phyloP scores from a whole-genome alignment of 2,797 vertebrate genomes.

The Monodelphis domestica region DNA sequence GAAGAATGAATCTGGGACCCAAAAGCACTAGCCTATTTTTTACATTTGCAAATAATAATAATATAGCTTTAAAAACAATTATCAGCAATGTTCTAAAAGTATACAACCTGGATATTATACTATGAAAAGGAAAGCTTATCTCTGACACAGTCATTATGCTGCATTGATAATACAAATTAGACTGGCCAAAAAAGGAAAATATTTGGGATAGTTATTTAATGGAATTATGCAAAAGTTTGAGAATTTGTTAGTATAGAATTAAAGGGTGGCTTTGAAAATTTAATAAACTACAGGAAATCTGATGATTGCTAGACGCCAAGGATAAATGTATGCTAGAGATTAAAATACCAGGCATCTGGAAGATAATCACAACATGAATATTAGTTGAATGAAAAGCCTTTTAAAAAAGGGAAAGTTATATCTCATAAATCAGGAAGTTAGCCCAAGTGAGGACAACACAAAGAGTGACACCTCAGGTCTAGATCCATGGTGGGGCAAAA shows the following conservation, averaged over 20 bases:
- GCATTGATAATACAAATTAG: neutral
- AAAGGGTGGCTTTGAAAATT: neutral
- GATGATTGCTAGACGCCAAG: neutral
- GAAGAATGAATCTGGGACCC: neutral
- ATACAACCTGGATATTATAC: neutral
- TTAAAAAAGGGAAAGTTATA: neutral
- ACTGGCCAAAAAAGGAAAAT: neutral
- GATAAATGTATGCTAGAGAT: neutral
- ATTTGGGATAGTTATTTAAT: neutral
- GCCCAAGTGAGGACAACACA: neutral
- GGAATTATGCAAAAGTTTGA: neutral
- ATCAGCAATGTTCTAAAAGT: neutral
- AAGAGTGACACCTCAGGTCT: neutral
- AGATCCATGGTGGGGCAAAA: neutral
- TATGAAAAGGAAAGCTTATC: neutral
- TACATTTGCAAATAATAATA: neutral
- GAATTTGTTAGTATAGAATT: neutral
- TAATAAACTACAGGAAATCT: neutral
- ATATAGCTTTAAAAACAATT: neutral
- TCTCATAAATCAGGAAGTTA: neutral
- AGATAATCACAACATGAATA: neutral
- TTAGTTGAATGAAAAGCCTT: neutral
- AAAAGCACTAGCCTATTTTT: neutral
- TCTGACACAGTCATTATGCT: neutral
- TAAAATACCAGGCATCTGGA: neutral